A percentile compares a stretch with the other conserved stretches of the same genome.
Evolutionary conservation across 2,888 invertebrate species (phyloP).

Genomic region (Alentia gelatinosa): DNA sequence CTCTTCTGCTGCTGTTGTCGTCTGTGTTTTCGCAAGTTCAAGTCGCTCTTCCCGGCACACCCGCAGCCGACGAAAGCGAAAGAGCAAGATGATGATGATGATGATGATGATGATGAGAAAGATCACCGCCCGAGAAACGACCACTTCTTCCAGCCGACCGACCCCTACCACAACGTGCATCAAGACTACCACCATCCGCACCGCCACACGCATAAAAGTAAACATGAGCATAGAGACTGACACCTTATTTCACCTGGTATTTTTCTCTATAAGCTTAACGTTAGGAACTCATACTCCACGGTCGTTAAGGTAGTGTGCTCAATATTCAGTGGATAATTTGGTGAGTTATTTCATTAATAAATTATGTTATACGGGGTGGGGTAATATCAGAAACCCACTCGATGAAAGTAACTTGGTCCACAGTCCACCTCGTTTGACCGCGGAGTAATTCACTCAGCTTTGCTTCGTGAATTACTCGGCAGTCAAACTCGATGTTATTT

Average conservation of each 20-base stretch:
- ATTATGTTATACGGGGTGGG: too few species aligned
- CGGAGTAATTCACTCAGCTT: too few species aligned
- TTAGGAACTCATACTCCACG: too few species aligned
- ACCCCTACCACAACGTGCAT: background rate
- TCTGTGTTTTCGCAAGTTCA: conserved; percentile 3
- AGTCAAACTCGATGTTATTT: too few species aligned
- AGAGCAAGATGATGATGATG: background rate
- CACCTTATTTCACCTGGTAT: background rate
- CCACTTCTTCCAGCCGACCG: conserved; percentile 1
- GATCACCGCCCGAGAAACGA: background rate
- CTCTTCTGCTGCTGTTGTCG: conserved; percentile 8
- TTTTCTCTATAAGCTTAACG: too few species aligned
- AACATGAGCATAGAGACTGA: background rate
- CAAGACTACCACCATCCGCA: background rate
- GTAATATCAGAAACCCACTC: too few species aligned
- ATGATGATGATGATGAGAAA: background rate
- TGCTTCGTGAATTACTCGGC: too few species aligned
- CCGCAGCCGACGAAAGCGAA: background rate
- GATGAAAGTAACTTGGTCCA: too few species aligned
- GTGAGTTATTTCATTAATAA: too few species aligned
- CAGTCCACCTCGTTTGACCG: too few species aligned
- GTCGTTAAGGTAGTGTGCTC: too few species aligned
- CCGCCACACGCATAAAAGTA: background rate
- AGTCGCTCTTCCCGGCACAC: background rate
- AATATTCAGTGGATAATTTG: too few species aligned